Conservation (phyloP, 2,113 vertebrate species). For the Gymnobelideus leadbeateri region DNA sequence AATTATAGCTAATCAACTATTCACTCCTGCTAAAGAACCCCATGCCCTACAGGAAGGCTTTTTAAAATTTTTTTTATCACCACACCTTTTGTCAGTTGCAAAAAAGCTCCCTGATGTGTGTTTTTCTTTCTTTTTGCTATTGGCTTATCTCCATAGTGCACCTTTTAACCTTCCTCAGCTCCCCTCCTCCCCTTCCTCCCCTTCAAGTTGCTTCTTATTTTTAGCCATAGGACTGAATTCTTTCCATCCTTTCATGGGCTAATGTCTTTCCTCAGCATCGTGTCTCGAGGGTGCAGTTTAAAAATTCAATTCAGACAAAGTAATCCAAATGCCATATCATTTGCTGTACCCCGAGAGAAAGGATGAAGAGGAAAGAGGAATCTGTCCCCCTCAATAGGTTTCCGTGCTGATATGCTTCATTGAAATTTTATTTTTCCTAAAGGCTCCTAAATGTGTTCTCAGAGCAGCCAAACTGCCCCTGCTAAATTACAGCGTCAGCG, state of each 20-base stretch:
- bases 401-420: constrained; percentile 6
- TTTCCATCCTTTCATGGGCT: accelerated
- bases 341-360: not conserved
- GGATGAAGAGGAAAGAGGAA: not conserved
- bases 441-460: constrained; percentile 22
- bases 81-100: constrained; percentile 4
- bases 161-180: not conserved
- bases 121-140: not conserved
- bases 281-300: constrained; percentile 67
- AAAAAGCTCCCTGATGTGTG: not conserved
- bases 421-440: not conserved
- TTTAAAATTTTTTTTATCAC: not conserved
- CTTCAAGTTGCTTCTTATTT: not conserved
- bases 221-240: accelerated
- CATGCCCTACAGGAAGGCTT: not conserved
- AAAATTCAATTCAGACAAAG: constrained; percentile 47
- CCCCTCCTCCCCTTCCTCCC: accelerated
- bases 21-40: not conserved
- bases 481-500: not conserved
- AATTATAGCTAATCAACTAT: not conserved
- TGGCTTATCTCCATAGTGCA: not conserved
- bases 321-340: accelerated
- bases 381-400: not conserved
- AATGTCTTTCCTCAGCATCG: accelerated
- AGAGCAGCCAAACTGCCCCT: not conserved